Conservation (phyloP, 2,797 vertebrate species). For the Euthynnus affinis region DNA sequence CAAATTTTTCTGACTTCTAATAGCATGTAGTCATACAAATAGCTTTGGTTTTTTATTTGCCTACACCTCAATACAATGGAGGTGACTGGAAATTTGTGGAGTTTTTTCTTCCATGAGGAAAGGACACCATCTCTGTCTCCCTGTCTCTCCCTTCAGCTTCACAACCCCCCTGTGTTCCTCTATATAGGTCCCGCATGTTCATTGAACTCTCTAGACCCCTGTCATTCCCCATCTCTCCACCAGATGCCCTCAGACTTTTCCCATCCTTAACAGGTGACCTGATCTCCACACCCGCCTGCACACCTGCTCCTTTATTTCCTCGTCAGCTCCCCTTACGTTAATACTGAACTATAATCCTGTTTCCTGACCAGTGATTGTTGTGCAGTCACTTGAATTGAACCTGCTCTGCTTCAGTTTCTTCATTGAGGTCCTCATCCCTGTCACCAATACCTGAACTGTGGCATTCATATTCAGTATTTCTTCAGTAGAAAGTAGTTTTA, state of each 20-base stretch:
- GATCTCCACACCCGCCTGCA: not conserved
- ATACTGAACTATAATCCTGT: not conserved
- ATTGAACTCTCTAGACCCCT: not conserved
- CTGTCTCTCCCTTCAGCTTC: no score
- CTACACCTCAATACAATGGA: not conserved
- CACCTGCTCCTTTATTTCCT: not conserved
- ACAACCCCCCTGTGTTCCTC: no score
- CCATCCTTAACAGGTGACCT: not conserved
- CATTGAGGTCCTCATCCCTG: not conserved
- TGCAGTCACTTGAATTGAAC: not conserved
- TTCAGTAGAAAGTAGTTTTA: no score
- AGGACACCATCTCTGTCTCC: no score
- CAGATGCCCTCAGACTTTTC: not conserved
- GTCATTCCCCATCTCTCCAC: not conserved
- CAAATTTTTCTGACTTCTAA: not conserved
- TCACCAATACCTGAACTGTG: no score
- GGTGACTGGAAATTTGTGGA: not conserved
- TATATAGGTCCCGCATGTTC: not conserved
- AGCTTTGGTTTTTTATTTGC: conserved; percentile 1
- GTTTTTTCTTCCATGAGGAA: no score
- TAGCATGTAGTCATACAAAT: not conserved
- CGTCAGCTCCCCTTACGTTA: not conserved
- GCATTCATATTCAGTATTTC: no score
- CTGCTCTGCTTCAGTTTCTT: not conserved
- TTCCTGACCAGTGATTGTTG: not conserved